Evolutionary conservation across 2,797 vertebrate genomes (phyloP), one percentile per base, ranked within the genome.

Genomic region (Typhlichthys subterraneus): DNA sequence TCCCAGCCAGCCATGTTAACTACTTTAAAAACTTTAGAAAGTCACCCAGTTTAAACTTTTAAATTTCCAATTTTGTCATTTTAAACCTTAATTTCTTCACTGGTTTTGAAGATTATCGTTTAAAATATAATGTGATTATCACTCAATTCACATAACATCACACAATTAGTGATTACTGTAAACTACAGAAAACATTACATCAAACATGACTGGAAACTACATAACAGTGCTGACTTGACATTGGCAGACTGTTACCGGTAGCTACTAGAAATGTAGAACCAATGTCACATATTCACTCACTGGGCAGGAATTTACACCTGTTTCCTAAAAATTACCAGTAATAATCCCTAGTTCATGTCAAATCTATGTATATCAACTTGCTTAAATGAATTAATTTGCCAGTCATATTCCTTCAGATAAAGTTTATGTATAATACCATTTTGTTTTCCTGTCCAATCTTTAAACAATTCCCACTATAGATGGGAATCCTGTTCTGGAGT

Each of bases 341-440:
- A 38, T 31, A 48, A n/a, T 12, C n/a, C 12, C 12, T 48, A 12
- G 12, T 48, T 48, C 12, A 38, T 38, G 33, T 38, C 33, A 38
- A 38, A 38, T 38, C 33, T 38, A 9, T 38, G 33, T 6, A 7
- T 38, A 38, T 6, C 33, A 38, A 38, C 33, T 38, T 38, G 33
- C 33, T 38, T 9, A 38, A 7, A 38, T 38, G 60, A 33, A 23
- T 23, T 23, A 61, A 59, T 64, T 69, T 33, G 57, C 53, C 1
- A 5, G 68, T 70, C 63, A 47, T 29, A 52, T 69, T 72, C 50
- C 59, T 57, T 66, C 61, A 56, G 54, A 63, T 69, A 72, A 79
- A 58, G 62, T 70, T 82, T 23, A 73, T 74, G 53, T 42, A 56
- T 49, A 50, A 47, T 38, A 38, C 33, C 7, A 38, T 3, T 3